Evolutionary conservation across 1,140 invertebrate genomes (phyloP).

Genomic region (Trachelipus rathkii): DNA sequence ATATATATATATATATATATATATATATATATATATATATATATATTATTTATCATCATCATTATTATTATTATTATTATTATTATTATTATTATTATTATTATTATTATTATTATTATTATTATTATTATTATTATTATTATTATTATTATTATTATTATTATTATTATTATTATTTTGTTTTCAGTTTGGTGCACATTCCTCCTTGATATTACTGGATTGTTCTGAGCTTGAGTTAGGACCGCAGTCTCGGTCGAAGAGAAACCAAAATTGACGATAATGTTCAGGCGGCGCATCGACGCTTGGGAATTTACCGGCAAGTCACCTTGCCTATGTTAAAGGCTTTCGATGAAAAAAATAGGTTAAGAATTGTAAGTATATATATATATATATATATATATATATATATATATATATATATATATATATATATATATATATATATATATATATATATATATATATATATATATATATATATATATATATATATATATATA

Average conservation of each 20-base stretch:
- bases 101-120: no score
- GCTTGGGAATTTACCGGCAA: slow-evolving; percentile 78
- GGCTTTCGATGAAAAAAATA: slow-evolving; percentile 68
- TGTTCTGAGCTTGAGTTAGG: slow-evolving; percentile 80
- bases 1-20: no score
- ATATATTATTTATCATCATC: no score
- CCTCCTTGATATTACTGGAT: slow-evolving; percentile 72
- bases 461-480: background rate
- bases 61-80: no score
- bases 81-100: no score
- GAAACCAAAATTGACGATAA: slow-evolving; percentile 72
- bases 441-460: slow-evolving; percentile 4
- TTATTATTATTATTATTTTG: background rate
- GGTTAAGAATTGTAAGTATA: slow-evolving; percentile 69
- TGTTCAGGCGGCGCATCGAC: slow-evolving; percentile 71
- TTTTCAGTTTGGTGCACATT: slow-evolving; percentile 65
- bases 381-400: background rate
- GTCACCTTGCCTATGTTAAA: slow-evolving; percentile 82
- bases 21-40: no score
- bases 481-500: slow-evolving; percentile 4
- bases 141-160: no score
- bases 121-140: no score
- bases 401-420: background rate
- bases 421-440: slow-evolving; percentile 18
- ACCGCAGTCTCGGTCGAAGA: slow-evolving; percentile 51